Evolutionary conservation across 92 coral and sea anemone genomes (phyloP), one percentile per base, ranked within the genome.

Genomic region (Ricordea florida): DNA sequence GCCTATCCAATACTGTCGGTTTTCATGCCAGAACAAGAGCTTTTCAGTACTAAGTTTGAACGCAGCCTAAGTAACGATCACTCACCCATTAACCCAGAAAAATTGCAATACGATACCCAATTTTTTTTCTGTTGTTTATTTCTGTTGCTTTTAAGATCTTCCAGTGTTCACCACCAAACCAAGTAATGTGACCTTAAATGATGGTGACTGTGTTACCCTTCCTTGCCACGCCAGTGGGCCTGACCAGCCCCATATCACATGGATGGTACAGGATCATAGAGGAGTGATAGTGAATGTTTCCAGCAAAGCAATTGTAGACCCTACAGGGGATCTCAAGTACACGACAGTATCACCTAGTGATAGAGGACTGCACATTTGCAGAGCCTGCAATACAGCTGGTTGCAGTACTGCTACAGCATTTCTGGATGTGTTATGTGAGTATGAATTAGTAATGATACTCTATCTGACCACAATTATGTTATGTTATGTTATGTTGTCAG

Each of bases 321-420:
- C 69, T 63, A 75, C 47, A 38, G 97, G 97, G 10, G 85, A 87
- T 56, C 76, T 91, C 56, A 61, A 18, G 57, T 72, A 87, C 41
- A 31, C 48, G 22, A 24, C 55, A 7, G 89, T 80, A 18, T 24
- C 29, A 24, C 71, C 87, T 36, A 34, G 72, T 21, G 78, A 91
- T 49, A 66, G 78, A 30, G 86, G 90, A 25, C 3, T 67, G 46
- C 89, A 91, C 51, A 62, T 76, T 30, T 91, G 97, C 53, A 66
- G 49, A 29, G 97, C 97, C 3, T 91, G 97, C 66, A 91, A 91
- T 28, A 62, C 93, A 15, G 97, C 97, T 57, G 97, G 97, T 25
- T 91, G 97, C 25, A 63, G 24, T 36, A 66, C 85, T 8, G 84
- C 78, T 1, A 42, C 51, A 40, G 87, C 87, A 49, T 21, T 45